Percentiles rank a stretch among this genome's conserved stretches.
Evolutionary conservation across 2,797 vertebrate species (phyloP).

Genomic region (Phoebastria nigripes): DNA sequence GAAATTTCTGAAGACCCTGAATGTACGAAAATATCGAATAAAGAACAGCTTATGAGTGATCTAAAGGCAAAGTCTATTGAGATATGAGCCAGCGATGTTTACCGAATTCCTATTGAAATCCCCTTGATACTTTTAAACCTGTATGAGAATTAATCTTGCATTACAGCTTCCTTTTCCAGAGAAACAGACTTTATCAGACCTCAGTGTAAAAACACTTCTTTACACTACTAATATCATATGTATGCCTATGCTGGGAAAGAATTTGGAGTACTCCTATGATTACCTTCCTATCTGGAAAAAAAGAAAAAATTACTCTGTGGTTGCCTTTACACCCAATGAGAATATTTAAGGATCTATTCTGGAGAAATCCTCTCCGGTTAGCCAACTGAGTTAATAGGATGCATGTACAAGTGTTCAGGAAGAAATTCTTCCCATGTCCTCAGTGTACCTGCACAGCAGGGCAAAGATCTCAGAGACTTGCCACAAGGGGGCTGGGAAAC

Average conservation of each 20-base stretch:
- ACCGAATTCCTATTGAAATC: background rate
- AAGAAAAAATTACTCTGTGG: background rate
- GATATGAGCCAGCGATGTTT: background rate
- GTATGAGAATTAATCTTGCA: background rate
- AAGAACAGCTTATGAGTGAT: background rate
- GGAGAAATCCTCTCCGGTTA: background rate
- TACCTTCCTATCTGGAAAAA: background rate
- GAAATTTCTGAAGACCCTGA: background rate
- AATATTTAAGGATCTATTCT: background rate
- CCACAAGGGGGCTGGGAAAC: background rate
- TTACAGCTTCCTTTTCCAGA: slow-evolving; percentile 5
- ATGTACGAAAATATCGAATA: background rate
- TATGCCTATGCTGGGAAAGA: background rate
- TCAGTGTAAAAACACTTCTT: background rate
- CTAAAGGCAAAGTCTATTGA: background rate
- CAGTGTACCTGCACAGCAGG: background rate
- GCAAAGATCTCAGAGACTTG: background rate
- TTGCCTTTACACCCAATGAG: background rate
- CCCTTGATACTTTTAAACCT: background rate
- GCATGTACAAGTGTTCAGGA: background rate
- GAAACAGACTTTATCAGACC: background rate
- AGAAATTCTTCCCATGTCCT: background rate
- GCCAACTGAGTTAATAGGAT: background rate
- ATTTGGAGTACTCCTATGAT: background rate
- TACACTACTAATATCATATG: background rate